A percentile compares a stretch with the other conserved stretches of the same genome.
These are phyloP conservation scores for Corythoichthys haematopterus DNA, from an alignment of 2,113 vertebrate genomes.

Conservation along the genomic window DNA sequence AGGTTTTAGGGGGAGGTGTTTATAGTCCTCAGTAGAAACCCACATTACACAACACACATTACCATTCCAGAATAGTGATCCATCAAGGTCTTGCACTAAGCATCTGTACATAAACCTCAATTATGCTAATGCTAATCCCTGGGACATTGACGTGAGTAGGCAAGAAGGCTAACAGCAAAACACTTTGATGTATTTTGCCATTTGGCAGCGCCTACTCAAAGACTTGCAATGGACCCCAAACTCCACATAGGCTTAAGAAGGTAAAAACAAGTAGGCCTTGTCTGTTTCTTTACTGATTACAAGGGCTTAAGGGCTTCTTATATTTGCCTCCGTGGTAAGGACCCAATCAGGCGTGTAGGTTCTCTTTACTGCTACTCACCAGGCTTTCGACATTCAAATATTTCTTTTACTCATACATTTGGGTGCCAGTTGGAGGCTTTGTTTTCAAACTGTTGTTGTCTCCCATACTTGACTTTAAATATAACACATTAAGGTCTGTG, in stretches of 20 bases:
- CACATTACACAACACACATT: constrained; percentile 69
- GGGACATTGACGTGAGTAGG: constrained; percentile 68
- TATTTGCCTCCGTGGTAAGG: constrained; percentile 63
- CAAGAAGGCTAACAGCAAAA: constrained; percentile 66
- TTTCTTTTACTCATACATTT: constrained; percentile 17
- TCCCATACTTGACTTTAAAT: constrained; percentile 19
- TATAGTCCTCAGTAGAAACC: constrained; percentile 62
- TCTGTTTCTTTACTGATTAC: constrained; percentile 73
- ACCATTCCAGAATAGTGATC: constrained; percentile 65
- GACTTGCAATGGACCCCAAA: constrained; percentile 61
- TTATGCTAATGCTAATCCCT: constrained; percentile 75
- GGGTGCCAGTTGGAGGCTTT: constrained; percentile 34
- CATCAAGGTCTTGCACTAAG: constrained; percentile 67
- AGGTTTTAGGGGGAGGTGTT: constrained; percentile 50
- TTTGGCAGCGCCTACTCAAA: constrained; percentile 59
- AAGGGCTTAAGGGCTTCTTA: constrained; percentile 65
- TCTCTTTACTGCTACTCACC: constrained; percentile 48
- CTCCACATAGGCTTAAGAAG: constrained; percentile 64
- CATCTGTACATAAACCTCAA: constrained; percentile 76
- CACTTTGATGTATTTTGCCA: constrained; percentile 71
- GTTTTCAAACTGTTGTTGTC: constrained; percentile 24
- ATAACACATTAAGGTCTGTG: constrained; percentile 22
- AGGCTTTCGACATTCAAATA: constrained; percentile 35
- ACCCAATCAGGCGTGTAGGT: constrained; percentile 61
- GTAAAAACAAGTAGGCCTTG: constrained; percentile 57